A percentile compares a stretch with the other conserved stretches of the same genome.
Evolutionary conservation across 2,113 vertebrate genomes (phyloP).

Genomic region (Caranx melampygus): DNA sequence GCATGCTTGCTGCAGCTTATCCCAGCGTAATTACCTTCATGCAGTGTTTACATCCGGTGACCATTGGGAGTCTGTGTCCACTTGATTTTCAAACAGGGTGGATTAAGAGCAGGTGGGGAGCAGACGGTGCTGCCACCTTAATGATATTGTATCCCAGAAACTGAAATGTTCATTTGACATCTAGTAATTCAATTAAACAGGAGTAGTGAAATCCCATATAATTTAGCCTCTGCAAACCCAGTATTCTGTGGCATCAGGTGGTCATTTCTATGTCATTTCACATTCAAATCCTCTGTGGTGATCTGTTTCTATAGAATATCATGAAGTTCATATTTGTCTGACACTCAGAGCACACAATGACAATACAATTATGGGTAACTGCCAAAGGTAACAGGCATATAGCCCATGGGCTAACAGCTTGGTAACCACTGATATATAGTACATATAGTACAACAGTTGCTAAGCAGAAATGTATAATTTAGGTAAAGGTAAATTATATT

Average conservation of each 20-base stretch:
- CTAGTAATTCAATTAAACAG: not conserved
- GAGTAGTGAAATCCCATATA: not conserved
- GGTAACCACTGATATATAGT: not conserved
- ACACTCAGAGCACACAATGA: not conserved
- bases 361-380: not conserved
- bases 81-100: constrained; percentile 16
- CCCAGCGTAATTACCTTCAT: constrained; percentile 46
- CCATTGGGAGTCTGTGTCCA: constrained; percentile 15
- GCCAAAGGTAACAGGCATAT: not conserved
- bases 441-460: not conserved
- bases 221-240: not conserved
- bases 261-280: no score
- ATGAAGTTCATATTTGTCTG: not conserved
- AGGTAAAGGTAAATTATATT: not conserved
- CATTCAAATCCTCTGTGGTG: not conserved
- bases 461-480: not conserved
- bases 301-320: not conserved
- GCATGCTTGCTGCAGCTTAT: constrained; percentile 25
- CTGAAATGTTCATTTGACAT: not conserved
- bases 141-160: constrained; percentile 2
- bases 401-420: not conserved
- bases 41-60: constrained; percentile 46
- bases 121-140: not conserved
- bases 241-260: not conserved
- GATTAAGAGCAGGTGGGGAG: constrained; percentile 7